A percentile compares a stretch with the other conserved stretches of the same genome.
phyloP scores from a whole-genome alignment of 30 jellyfish, hydroid and myxozoan species.

The Phacellophora camtschatica region DNA sequence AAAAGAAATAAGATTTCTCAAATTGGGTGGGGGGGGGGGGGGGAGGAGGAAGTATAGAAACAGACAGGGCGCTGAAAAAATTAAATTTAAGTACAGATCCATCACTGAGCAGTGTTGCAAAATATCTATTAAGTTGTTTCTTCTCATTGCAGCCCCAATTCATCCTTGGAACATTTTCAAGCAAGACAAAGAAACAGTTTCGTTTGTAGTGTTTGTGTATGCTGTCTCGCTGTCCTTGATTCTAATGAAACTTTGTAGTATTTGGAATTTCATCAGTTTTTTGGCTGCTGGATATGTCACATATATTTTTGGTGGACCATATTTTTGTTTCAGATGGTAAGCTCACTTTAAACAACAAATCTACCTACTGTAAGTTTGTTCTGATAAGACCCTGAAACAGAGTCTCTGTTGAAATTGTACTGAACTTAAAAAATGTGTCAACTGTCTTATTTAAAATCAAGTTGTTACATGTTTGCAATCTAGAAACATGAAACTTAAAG shows the following conservation, averaged over 20 bases:
- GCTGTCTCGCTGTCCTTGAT: conserved; percentile 53
- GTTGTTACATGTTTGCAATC: too few species aligned
- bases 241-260: conserved; percentile 56
- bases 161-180: conserved; percentile 85
- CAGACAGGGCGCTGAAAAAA: too few species aligned
- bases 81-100: too few species aligned
- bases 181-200: conserved; percentile 71
- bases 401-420: too few species aligned
- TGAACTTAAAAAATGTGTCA: too few species aligned
- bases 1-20: too few species aligned
- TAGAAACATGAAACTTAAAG: too few species aligned
- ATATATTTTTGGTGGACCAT: conserved; percentile 78
- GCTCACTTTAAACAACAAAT: background rate
- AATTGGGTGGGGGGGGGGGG: too few species aligned
- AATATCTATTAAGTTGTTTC: background rate
- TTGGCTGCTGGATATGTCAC: conserved; percentile 53
- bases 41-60: too few species aligned
- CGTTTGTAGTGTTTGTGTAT: conserved; percentile 73
- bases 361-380: background rate
- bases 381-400: too few species aligned
- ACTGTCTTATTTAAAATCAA: too few species aligned
- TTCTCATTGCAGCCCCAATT: conserved; percentile 55
- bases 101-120: background rate
- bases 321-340: conserved; percentile 76
- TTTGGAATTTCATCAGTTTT: conserved; percentile 66